These are phyloP conservation scores for Noctua janthina DNA, from an alignment of 2,888 invertebrate genomes.

Conservation along the genomic window DNA sequence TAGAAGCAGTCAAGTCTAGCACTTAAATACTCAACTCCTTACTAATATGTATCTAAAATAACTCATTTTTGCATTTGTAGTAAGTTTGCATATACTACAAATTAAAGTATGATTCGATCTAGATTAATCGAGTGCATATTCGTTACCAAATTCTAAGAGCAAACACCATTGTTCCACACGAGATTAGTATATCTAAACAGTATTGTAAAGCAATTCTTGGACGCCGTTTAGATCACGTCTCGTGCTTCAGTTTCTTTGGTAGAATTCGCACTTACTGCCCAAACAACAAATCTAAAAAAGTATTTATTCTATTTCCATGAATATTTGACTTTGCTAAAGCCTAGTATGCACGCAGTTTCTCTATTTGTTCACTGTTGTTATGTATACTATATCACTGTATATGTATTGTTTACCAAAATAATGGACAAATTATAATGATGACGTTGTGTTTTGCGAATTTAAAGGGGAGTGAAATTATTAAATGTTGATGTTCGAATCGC, in stretches of 20 bases:
- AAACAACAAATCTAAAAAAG: constrained; percentile 11
- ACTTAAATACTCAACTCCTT: background rate
- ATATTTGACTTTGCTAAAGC: constrained; percentile 38
- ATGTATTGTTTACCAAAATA: constrained; percentile 74
- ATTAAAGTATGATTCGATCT: background rate
- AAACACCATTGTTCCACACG: background rate
- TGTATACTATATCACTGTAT: constrained; percentile 73
- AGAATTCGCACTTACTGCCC: background rate
- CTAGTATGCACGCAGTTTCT: constrained; percentile 32
- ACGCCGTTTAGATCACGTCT: background rate
- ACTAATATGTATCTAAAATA: background rate
- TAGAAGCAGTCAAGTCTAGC: background rate
- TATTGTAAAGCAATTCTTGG: background rate
- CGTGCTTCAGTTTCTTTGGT: background rate
- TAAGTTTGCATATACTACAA: constrained; percentile 18
- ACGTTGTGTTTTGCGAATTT: constrained; percentile 83
- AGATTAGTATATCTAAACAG: background rate
- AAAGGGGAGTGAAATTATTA: constrained; percentile 74
- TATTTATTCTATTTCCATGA: background rate
- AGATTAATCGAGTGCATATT: background rate
- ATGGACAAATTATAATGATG: constrained; percentile 68
- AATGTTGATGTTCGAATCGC: constrained; percentile 45
- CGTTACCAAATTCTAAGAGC: constrained; percentile 15
- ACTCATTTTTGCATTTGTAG: background rate
- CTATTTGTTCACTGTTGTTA: constrained; percentile 76